A percentile compares a stretch with the other conserved stretches of the same genome.
Evolutionary conservation across 2,113 vertebrate genomes (phyloP).

Genomic region (Poecile atricapillus): DNA sequence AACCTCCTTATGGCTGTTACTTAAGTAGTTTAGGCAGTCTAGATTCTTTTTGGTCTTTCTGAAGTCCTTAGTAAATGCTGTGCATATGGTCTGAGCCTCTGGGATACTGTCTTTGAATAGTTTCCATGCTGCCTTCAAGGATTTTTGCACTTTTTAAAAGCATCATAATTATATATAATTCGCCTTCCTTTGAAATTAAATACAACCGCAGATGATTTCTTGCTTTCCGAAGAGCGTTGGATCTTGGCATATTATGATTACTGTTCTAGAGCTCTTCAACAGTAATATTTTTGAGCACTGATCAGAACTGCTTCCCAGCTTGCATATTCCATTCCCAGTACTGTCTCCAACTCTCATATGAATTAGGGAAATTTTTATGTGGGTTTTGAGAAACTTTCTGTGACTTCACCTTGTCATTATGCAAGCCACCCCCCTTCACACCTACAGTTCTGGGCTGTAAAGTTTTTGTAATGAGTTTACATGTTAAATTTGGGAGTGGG

Average conservation of each 20-base stretch:
- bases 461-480: conserved; percentile 35
- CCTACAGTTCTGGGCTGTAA: conserved; percentile 40
- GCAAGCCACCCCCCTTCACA: conserved; percentile 53
- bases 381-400: conserved; percentile 58
- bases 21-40: background rate
- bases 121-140: background rate
- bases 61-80: background rate
- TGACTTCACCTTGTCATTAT: conserved; percentile 58
- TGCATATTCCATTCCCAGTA: background rate
- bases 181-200: background rate
- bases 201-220: background rate
- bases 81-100: background rate
- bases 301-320: conserved; percentile 3
- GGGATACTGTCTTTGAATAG: background rate
- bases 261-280: conserved; percentile 32
- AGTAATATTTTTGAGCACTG: conserved; percentile 30
- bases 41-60: background rate
- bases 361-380: conserved; percentile 59
- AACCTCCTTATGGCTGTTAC: background rate
- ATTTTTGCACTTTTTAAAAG: conserved; percentile 21
- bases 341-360: conserved; percentile 12
- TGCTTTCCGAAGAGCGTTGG: background rate
- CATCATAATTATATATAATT: conserved; percentile 1
- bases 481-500: conserved; percentile 17
- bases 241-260: background rate